phyloP scores from a whole-genome alignment of 2,113 vertebrate genomes.

The Crocuta crocuta region DNA sequence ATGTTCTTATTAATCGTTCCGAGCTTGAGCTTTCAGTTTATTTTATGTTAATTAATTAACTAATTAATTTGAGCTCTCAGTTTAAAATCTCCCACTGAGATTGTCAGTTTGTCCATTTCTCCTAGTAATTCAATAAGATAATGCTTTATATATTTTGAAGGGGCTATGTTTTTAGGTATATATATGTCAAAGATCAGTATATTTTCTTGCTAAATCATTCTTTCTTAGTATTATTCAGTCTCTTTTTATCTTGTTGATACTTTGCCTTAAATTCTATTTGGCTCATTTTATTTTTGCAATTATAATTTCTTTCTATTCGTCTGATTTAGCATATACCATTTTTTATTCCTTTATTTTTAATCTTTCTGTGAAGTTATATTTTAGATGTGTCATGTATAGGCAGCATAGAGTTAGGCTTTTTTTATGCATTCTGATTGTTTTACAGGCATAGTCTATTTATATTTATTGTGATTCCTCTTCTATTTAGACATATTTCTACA shows the following conservation, averaged over 20 bases:
- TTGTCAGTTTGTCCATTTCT: background rate
- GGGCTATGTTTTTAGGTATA: conserved; percentile 16
- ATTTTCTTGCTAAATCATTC: conserved; percentile 14
- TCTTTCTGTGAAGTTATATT: conserved; percentile 10
- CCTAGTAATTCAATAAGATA: background rate
- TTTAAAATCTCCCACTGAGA: conserved; percentile 15
- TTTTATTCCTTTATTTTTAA: conserved; percentile 50
- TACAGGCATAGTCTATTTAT: background rate
- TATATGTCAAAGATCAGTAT: background rate
- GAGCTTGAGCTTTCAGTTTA: background rate
- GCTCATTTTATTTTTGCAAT: background rate
- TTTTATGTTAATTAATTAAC: background rate
- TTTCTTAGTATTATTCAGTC: conserved; percentile 6
- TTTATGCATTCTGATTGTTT: conserved; percentile 23
- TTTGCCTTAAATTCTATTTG: conserved; percentile 18
- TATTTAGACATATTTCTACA: conserved; percentile 25
- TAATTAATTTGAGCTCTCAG: background rate
- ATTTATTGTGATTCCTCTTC: background rate
- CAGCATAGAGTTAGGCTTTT: background rate
- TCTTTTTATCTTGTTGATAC: background rate
- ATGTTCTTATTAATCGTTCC: conserved; percentile 30
- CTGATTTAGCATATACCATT: conserved; percentile 17
- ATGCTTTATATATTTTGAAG: background rate
- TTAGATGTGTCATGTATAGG: background rate
- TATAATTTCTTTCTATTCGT: background rate